Evolutionary conservation across 2,888 invertebrate species (phyloP), one percentile per base, ranked within the genome.

Genomic region (Masnerella sp.): DNA sequence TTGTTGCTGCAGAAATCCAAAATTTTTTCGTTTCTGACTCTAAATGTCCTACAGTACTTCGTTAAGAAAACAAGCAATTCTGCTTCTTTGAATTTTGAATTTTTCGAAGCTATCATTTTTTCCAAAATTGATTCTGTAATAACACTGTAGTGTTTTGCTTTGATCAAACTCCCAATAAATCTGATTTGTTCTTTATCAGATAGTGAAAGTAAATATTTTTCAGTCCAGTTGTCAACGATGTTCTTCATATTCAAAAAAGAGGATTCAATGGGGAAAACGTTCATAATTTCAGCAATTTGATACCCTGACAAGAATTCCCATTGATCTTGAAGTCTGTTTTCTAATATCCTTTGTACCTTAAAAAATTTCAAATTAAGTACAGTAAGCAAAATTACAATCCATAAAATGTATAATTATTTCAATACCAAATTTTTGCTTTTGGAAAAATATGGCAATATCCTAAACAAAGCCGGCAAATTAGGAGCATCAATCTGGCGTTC

Each of bases 21-120:
- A 76, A 93, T 90, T 15, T 85, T 77, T 5, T 88, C 81, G 78
- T 91, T 92, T 51, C 90, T 87, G 52, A 92, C 85, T 59, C 90
- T 89, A 79, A 92, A 90, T 62, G 89, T 88, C 80, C 89, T 88
- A 79, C 91, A 92, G 80, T 91, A 92, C 78, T 91, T 91, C 81
- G 92, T 88, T 38, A 93, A 88, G 3, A 90, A 88, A 0, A 90
- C 89, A 34, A 93, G 85, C n/a, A 93, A 84, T n/a, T 89, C 87
- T 62, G 91, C 88, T 43, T 89, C 43, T 47, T 25, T 88, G 84
- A 17, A 90, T 88, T 79, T 87, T 88, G 0, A 84, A 62, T 4
- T 88, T 88, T 83, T 90, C 91, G 0, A 89, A 87, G 81, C 90
- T 74, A 93, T 87, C 80, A 91, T 92, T 76, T 91, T 90, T 82